Percentiles rank a stretch among this genome's conserved stretches.
Conservation (phyloP, 2,888 invertebrate genomes). For the Hypselothyrea guttata region DNA sequence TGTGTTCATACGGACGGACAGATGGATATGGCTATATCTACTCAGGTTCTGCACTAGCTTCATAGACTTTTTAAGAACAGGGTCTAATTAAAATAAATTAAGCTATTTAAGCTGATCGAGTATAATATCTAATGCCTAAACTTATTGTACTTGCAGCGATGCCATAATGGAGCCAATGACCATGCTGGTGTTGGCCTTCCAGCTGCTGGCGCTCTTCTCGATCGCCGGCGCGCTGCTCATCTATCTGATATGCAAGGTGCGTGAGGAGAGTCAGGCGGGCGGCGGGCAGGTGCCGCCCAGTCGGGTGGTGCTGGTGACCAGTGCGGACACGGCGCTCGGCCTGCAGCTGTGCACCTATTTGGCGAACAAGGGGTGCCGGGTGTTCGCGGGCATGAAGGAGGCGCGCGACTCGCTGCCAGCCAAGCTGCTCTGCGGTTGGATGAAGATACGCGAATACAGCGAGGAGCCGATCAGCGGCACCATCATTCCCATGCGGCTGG, state of each 20-base stretch:
- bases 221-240: slow-evolving; percentile 92
- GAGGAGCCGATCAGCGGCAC: slow-evolving; percentile 82
- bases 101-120: no score
- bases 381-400: slow-evolving; percentile 88
- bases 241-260: slow-evolving; percentile 90
- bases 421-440: slow-evolving; percentile 85
- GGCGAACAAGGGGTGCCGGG: slow-evolving; percentile 88
- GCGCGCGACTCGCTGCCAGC: slow-evolving; percentile 85
- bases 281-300: slow-evolving; percentile 82
- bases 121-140: background rate
- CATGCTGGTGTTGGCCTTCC: slow-evolving; percentile 90
- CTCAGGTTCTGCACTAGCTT: no score
- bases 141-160: slow-evolving; percentile 65
- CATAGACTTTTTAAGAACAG: no score
- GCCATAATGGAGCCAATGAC: slow-evolving; percentile 90
- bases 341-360: slow-evolving; percentile 89
- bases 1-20: no score
- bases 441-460: slow-evolving; percentile 85
- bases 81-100: no score
- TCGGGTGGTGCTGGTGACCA: slow-evolving; percentile 90
- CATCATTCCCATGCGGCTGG: slow-evolving; percentile 88
- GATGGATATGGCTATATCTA: no score
- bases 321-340: slow-evolving; percentile 90
- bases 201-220: slow-evolving; percentile 90
- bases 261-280: slow-evolving; percentile 84